Base-by-base conservation (phyloP, 2,797 vertebrate genomes). In the Lophotriccus pileatus region DNA sequence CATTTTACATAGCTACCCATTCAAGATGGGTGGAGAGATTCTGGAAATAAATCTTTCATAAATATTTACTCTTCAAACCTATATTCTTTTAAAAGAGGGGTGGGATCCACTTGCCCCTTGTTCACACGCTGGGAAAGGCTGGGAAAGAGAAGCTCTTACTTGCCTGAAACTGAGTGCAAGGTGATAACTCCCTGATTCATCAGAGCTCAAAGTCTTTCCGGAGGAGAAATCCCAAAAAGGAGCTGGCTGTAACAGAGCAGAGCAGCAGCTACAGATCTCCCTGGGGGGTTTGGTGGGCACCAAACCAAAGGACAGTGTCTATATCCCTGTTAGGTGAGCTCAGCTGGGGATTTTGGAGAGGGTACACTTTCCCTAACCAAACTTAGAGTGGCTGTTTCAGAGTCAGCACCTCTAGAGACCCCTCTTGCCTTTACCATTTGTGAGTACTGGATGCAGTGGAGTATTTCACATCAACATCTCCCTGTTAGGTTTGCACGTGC, bases 261-360 rank as follows among this genome's bases (percentile, higher is more conserved):
- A 60, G 23, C 43, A 85, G 89, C 81, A 89, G 70, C 73, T 83
- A 39, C 16, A 79, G 59, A 74, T 90, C 84, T 91, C 67, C 67
- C 72, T 68, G 62, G 58, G 77, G 78, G 56, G 36, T 36, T 10
- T 83, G 44, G 69, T 90, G 90, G 84, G 84, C 76, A 83, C 39
- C 52, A 86, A 80, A 95, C 75, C 56, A 87, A 39, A 63, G 47
- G 59, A 56, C 46, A 46, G 34, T 11, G 39, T 89, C 43, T 67
- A 86, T 75, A 46, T 56, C 60, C 49, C 67, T 82, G 15, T 76
- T 69, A 89, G 89, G 64, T 19, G 60, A 90, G 89, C 25, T 13
- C 94, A 91, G 82, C 79, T 94, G 86, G 88, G 46, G 91, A 46
- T 87, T 86, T 91, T 72, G 92, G 95, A 96, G 66, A 77, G 90